Evolutionary conservation across 1,140 invertebrate species (phyloP), one percentile per base, ranked within the genome.

Genomic region (Danaus melanippus): DNA sequence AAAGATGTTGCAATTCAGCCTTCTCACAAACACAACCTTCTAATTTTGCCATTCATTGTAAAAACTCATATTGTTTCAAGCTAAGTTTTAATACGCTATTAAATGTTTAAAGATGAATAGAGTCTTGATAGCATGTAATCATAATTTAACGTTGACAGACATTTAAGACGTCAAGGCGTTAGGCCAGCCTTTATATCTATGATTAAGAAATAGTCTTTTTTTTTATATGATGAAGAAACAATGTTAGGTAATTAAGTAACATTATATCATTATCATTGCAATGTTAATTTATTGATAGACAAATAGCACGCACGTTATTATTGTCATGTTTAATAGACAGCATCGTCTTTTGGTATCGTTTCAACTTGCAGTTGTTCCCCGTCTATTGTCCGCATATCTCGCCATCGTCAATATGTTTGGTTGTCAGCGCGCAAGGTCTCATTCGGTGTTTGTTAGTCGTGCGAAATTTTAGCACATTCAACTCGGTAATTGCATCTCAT

Each of bases 321-420:
- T 47, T 21, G 12, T 12, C 46, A 10, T 17, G 46, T 47, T 47
- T 17, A 12, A 21, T 17, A 47, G 46, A 47, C 46, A 15, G 15
- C 15, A 32, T 32, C 21, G 21, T 32, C 21, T 3, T 32, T 32
- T 32, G 21, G 21, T 32, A 32, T 10, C 46, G 21, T 2, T 32
- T 32, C 21, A 8, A 32, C 21, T 32, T 8, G 4, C 21, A 32
- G 21, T 32, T 57, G 56, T 50, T 50, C 39, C 46, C 39, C 45
- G 41, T 56, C 60, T 62, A 56, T 65, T 69, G 54, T 57, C 56
- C 66, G 69, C 58, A 60, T 52, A 64, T 66, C 58, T 53, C 53
- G 81, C 74, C 79, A 81, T 81, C 72, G 67, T 68, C 74, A 69
- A 76, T 84, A 74, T 72, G 75, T 84, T 66, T 67, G 71, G 74